Evolutionary conservation across 2,888 invertebrate genomes (phyloP), one percentile per base, ranked within the genome.

Genomic region (Phaedon cochleariae): DNA sequence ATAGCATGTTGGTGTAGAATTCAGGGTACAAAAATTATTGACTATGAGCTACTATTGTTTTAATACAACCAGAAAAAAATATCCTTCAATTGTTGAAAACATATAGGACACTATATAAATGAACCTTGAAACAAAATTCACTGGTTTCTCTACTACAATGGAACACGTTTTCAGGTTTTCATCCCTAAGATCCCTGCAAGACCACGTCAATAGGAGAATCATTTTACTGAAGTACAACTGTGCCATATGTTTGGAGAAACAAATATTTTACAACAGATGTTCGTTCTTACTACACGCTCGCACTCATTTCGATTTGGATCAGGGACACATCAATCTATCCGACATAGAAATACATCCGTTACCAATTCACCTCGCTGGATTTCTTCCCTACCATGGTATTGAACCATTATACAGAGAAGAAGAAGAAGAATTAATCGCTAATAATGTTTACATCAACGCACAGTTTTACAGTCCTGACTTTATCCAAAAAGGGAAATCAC

Each of bases 231-330:
- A 74, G 59, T 83, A 79, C 70, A 77, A 78, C 59, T 83, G 83
- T 54, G 45, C 62, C 4, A 62, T 64, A 17, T 83, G 83, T 65
- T 55, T 68, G 45, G 55, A 70, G 31, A 66, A 63, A 1, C 64
- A 77, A 9, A 75, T 70, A 6, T 83, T 82, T 69, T 83, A 82
- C 73, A 83, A 83, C 63, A 78, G 82, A 31, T 83, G 83, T 65
- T 70, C 82, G 0, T 76, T 83, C 45, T 69, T 83, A 17, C 67
- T 83, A 15, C 83, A 83, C 62, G 73, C 77, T n/a, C 72, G 83
- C 17, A 74, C 74, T 37, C 83, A 83, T 69, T 83, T 73, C 66
- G 71, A 62, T n/a, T 45, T 76, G 10, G 60, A 71, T 10, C 69
- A 75, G 53, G 82, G 82, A 10, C 64, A 74, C 34, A 76, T 83